Base-by-base conservation (phyloP, 1,140 invertebrate species). In the Lutraria rhynchaena region DNA sequence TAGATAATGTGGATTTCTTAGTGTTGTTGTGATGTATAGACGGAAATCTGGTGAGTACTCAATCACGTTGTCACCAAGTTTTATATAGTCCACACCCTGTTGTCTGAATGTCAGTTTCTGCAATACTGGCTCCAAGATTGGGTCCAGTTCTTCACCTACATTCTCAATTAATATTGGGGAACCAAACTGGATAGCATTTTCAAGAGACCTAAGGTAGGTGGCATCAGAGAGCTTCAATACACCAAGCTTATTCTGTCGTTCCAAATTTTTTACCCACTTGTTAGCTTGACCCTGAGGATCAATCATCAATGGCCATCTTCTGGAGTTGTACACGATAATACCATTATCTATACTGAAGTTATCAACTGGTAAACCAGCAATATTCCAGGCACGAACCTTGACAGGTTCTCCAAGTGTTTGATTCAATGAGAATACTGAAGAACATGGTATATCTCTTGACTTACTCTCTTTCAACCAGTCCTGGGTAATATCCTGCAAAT, bases 191-290 rank as follows among this genome's bases (percentile, higher is more conserved):
- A 93, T 92, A 58, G 89, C 84, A 84, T 93, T 93, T 83, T 93
- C 92, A 63, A 93, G 70, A 2, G 87, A 88, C 46, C 92, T 85
- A 60, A 92, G 86, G 83, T 93, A 93, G 81, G 89, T 92, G 9
- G 90, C 65, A 84, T 93, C 92, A 13, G 91, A 91, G 27, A 92
- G 83, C 82, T 93, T 93, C 44, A 93, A 89, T 5, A 92, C 87
- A 35, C 78, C 82, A 35, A 93, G 83, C 69, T 92, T 91, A 82
- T 92, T 92, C n/a, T 87, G 85, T 53, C 89, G 89, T 82, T 93
- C 97, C 95, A 98, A 96, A 90, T 97, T 98, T 91, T 98, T 98
- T 9, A 99, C 94, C 97, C 97, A 99, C 91, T 96, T 96, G 82
- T 91, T 93, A 19, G 92, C 92, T 81, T 93, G 92, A 76, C 92